Evolutionary conservation across 37 sponge, comb jelly and placozoan genomes (phyloP).

Genomic region (Ianthella basta): DNA sequence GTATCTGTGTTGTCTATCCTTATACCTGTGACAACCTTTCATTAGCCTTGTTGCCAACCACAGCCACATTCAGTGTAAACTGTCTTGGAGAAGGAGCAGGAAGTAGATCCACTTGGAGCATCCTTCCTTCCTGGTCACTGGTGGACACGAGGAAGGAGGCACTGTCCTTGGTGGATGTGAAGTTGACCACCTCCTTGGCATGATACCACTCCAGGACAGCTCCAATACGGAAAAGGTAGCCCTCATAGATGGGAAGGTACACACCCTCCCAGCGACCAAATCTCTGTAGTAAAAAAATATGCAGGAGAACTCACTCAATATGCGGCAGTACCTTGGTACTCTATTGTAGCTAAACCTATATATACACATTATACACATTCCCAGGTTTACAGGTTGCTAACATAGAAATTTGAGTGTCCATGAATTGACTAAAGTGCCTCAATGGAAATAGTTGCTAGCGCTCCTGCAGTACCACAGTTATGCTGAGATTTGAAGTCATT

Average conservation of each 20-base stretch:
- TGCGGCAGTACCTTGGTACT: no score
- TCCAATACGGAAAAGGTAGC: conserved; percentile 62
- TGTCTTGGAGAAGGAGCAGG: conserved; percentile 11
- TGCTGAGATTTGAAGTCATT: no score
- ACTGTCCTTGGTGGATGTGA: neutral
- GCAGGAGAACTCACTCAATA: no score
- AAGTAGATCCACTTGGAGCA: conserved; percentile 21
- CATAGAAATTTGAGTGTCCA: no score
- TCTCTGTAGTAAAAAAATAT: conserved; percentile 24
- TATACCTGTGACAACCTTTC: conserved; percentile 14
- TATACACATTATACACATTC: no score
- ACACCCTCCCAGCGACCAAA: conserved; percentile 64
- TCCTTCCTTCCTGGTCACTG: conserved; percentile 29
- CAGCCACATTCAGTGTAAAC: conserved; percentile 35
- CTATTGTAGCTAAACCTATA: no score
- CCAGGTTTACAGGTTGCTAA: no score
- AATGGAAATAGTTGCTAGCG: no score
- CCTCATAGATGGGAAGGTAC: conserved; percentile 55
- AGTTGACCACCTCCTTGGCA: conserved; percentile 43
- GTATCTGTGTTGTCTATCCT: no score
- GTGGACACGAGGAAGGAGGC: conserved; percentile 22
- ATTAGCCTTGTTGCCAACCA: conserved; percentile 35
- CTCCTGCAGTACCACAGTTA: no score
- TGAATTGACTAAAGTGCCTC: no score
- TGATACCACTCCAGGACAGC: conserved; percentile 43